These are phyloP conservation scores for Cettia cetti DNA, from an alignment of 2,113 vertebrate genomes.

Conservation along the genomic window DNA sequence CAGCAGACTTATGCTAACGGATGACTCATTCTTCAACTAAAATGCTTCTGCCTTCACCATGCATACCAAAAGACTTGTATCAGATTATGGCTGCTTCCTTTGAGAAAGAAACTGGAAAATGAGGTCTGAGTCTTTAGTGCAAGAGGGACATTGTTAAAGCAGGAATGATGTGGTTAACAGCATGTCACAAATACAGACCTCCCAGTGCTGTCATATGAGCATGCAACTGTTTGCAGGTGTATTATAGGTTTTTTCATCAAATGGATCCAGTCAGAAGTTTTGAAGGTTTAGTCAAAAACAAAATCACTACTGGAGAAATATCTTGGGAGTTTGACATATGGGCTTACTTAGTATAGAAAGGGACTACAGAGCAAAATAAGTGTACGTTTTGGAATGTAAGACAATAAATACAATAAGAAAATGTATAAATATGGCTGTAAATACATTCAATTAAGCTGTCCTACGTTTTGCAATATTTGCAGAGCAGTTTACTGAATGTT, in stretches of 20 bases:
- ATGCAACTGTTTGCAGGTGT: background rate
- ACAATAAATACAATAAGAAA: background rate
- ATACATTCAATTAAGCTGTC: conserved; percentile 39
- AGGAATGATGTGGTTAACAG: background rate
- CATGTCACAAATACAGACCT: background rate
- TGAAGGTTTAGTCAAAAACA: background rate
- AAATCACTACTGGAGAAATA: background rate
- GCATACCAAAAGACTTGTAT: background rate
- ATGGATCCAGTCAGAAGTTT: background rate
- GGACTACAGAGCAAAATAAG: background rate
- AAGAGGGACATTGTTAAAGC: background rate
- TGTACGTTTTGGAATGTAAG: background rate
- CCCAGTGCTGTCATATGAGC: background rate
- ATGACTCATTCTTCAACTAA: background rate
- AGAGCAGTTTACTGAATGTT: conserved; percentile 36
- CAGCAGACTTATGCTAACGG: background rate
- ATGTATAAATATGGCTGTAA: conserved; percentile 11
- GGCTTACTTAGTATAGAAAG: background rate
- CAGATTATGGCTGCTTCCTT: background rate
- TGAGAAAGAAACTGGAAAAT: background rate
- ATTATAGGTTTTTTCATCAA: background rate
- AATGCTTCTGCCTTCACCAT: background rate
- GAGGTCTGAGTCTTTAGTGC: background rate
- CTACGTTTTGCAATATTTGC: conserved; percentile 60
- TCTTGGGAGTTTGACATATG: background rate